These are phyloP conservation scores for Meleagris gallopavo DNA, from an alignment of 2,113 vertebrate species.

Conservation along the genomic window DNA sequence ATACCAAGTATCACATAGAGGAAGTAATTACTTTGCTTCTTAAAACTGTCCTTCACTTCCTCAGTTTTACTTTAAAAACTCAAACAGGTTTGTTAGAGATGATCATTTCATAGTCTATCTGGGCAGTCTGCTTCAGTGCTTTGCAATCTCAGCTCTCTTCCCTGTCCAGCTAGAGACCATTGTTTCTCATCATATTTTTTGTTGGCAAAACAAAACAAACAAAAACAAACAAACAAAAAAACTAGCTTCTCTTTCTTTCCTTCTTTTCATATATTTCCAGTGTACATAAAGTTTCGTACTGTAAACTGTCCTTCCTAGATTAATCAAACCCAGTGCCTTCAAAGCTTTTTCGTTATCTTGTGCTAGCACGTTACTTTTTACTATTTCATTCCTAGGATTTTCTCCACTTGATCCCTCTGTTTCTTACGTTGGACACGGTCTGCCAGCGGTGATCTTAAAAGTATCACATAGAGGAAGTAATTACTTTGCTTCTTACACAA, in stretches of 20 bases:
- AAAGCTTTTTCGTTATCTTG: neutral
- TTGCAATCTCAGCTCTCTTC: neutral
- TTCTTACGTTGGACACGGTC: neutral
- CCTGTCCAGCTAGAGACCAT: neutral
- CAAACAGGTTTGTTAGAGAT: neutral
- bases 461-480: neutral
- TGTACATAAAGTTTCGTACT: neutral
- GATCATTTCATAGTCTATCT: neutral
- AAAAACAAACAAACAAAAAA: neutral
- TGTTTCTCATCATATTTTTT: neutral
- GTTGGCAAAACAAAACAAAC: neutral
- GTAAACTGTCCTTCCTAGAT: neutral
- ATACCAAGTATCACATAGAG: too few relatives aligned
- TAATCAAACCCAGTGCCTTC: neutral
- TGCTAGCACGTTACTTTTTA: neutral
- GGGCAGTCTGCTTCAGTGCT: neutral
- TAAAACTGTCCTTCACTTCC: neutral
- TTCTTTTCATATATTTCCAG: neutral
- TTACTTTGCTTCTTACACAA: neutral
- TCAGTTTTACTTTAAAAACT: neutral
- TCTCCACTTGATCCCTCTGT: neutral
- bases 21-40: too few relatives aligned
- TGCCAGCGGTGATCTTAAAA: neutral
- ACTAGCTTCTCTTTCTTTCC: neutral
- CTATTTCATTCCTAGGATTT: neutral